Conservation (phyloP, 2,113 vertebrate species). For the Pachyramphus minor region DNA sequence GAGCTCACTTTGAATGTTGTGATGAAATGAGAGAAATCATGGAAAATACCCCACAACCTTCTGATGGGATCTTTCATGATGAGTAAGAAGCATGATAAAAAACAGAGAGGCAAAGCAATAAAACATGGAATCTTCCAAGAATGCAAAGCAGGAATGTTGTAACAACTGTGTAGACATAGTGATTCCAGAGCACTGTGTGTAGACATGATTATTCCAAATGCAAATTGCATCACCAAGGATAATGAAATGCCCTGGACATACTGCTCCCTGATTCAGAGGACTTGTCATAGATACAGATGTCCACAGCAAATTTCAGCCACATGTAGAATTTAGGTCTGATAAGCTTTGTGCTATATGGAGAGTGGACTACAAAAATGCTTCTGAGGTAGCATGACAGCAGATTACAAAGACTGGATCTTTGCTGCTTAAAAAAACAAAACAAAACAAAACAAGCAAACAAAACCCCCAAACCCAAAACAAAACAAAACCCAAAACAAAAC, state of each 20-base stretch:
- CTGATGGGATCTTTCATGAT: background rate
- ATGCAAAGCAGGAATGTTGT: conserved; percentile 30
- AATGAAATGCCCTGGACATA: background rate
- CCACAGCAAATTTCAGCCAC: background rate
- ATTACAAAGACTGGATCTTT: background rate
- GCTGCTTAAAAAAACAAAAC: background rate
- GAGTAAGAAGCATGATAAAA: background rate
- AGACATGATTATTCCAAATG: background rate
- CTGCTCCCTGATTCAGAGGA: background rate
- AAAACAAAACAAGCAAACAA: background rate
- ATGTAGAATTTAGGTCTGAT: background rate
- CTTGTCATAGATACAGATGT: background rate
- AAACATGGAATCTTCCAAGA: conserved; percentile 10
- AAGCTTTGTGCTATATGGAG: background rate
- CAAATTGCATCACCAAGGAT: background rate
- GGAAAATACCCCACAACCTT: background rate
- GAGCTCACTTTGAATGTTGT: fast-evolving
- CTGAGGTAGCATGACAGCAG: background rate
- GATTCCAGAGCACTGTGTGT: background rate
- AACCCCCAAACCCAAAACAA: background rate
- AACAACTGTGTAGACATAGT: conserved; percentile 5
- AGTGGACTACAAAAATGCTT: background rate
- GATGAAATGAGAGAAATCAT: background rate
- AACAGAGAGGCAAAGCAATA: background rate
- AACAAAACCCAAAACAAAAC: too few species aligned